Conservation (phyloP, 2,797 vertebrate species). For the Taeniopygia guttata region DNA sequence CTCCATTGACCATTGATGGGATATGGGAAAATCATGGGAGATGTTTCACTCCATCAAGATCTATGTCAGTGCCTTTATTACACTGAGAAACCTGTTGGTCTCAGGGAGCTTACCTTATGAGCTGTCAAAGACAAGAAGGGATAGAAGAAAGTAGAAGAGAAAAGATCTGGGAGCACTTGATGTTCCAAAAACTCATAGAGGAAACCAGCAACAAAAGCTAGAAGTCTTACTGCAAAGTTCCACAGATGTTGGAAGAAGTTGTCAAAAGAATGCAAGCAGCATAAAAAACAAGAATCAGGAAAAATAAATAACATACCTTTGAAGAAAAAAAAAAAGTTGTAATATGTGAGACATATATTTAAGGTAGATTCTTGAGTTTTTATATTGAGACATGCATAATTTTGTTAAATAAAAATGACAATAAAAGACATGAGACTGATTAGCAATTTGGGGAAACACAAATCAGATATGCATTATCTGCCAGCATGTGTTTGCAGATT, state of each 20-base stretch:
- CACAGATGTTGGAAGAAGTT: background rate
- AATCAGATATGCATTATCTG: background rate
- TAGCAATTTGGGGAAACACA: background rate
- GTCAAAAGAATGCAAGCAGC: background rate
- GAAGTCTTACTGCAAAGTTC: background rate
- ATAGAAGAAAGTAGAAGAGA: background rate
- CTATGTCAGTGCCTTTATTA: background rate
- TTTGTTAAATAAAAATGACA: background rate
- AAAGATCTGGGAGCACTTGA: fast-evolving
- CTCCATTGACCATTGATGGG: background rate
- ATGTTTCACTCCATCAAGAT: fast-evolving
- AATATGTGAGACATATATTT: background rate
- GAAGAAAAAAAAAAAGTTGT: background rate
- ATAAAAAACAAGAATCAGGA: background rate
- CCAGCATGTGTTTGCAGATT: background rate
- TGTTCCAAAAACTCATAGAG: background rate
- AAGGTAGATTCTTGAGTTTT: background rate
- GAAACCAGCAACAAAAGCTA: background rate
- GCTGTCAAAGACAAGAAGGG: background rate
- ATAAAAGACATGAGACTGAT: background rate
- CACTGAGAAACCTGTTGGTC: background rate
- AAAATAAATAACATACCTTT: background rate
- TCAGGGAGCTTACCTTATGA: background rate
- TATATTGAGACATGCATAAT: background rate
- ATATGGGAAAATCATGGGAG: background rate